Base-by-base conservation (phyloP, 2,888 invertebrate genomes). In the Argyresthia goedartella region DNA sequence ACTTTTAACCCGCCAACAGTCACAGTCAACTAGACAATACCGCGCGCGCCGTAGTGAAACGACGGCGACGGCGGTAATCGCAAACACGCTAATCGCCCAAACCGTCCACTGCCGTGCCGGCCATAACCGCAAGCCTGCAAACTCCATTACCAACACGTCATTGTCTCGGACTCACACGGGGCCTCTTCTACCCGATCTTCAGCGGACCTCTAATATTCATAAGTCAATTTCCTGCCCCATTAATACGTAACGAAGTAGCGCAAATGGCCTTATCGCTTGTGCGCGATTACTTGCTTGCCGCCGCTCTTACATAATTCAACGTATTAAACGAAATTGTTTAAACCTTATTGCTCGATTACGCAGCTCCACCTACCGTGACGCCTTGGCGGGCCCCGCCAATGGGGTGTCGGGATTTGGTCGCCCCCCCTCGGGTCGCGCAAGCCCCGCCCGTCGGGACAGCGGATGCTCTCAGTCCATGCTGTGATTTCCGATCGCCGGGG, bases 311-410 rank as follows among this genome's bases (percentile, higher is more conserved):
- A 87, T 86, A 87, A 87, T 87, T 87, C 87, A 87, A 87, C 86
- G 86, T 87, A 87, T 87, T 87, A 87, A 87, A 87, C 87, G 86
- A 87, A 87, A 87, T 87, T 87, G 87, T 87, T 87, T 87, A 87
- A 87, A 86, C 87, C 85, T 85, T 84, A 85, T 86, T 86, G 87
- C 85, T 87, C 87, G 81, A 87, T 87, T 87, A 87, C 85, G 78
- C 79, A 76, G 73, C 82, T 72, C 81, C 82, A 73, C 76, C 76
- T 79, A 66, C 6, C 61, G 82, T 73, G 80, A 82, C 86, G 86
- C 84, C 86, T 81, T 78, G 79, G 63, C 73, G 70, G 65, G 65
- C 67, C 65, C 71, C 65, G 65, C 86, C 86, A 86, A 86, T 86
- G 73, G 65, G 62, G 59, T 63, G 58, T 66, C 59, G 58, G 25